A percentile compares a stretch with the other conserved stretches of the same genome.
These are phyloP conservation scores for Nannoperca australis DNA, from an alignment of 2,797 vertebrate species.

Conservation along the genomic window DNA sequence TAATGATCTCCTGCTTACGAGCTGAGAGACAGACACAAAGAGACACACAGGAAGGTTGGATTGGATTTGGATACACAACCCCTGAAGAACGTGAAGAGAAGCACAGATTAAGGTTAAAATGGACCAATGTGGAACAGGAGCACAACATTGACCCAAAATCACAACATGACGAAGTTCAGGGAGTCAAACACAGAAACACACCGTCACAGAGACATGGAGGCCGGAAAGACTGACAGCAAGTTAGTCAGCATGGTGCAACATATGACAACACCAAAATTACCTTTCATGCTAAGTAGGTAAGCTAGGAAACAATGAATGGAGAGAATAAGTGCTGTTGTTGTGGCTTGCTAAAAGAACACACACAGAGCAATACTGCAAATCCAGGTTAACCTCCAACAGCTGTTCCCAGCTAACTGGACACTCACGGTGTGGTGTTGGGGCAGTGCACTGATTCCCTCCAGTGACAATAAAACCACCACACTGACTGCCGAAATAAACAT, in stretches of 20 bases:
- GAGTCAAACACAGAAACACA: conserved; percentile 19
- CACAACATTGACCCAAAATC: conserved; percentile 19
- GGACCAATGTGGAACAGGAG: conserved; percentile 14
- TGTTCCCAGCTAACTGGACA: conserved; percentile 37
- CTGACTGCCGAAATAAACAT: conserved; percentile 25
- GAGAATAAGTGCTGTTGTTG: conserved; percentile 55
- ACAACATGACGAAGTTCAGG: conserved; percentile 37
- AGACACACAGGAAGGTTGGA: neutral
- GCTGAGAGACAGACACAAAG: conserved; percentile 75
- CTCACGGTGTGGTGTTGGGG: conserved; percentile 14
- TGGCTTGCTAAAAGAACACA: neutral
- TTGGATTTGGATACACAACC: neutral
- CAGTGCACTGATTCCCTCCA: conserved; percentile 4
- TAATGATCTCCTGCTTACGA: conserved; percentile 98
- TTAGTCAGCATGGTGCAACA: conserved; percentile 26
- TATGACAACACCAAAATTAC: conserved; percentile 65
- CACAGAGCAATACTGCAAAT: neutral
- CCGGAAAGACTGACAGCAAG: conserved; percentile 5
- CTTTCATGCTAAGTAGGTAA: conserved; percentile 78
- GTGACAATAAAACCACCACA: conserved; percentile 18
- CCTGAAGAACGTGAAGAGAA: neutral
- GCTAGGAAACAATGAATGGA: conserved; percentile 75
- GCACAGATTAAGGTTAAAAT: neutral
- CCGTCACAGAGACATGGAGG: conserved; percentile 19
- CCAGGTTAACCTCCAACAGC: conserved; percentile 51